These are phyloP conservation scores for Ormia ochracea DNA, from an alignment of 2,888 invertebrate genomes.

Conservation along the genomic window DNA sequence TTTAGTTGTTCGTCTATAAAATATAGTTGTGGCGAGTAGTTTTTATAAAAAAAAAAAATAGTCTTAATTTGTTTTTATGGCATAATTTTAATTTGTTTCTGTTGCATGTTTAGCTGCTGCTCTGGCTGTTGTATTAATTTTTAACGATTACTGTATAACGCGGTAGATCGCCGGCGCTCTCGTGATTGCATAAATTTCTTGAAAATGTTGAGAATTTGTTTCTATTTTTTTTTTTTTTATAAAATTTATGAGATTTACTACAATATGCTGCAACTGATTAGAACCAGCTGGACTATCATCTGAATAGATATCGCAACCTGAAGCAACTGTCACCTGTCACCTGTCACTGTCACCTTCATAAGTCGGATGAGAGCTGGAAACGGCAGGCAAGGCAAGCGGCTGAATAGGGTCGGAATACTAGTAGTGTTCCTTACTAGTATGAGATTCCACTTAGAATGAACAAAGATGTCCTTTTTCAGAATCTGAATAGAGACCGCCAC, in stretches of 20 bases:
- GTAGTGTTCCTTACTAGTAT: neutral
- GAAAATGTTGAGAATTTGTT: neutral
- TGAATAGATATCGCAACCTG: neutral
- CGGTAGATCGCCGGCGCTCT: neutral
- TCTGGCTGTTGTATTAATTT: constrained; percentile 6
- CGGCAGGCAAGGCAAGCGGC: neutral
- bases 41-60: constrained; percentile 17
- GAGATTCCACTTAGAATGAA: neutral
- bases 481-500: constrained; percentile 73
- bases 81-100: constrained; percentile 48
- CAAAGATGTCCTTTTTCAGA: neutral
- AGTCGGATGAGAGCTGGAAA: neutral
- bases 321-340: too few species aligned
- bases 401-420: neutral
- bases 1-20: neutral
- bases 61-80: constrained; percentile 55
- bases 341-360: neutral
- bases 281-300: neutral
- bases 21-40: constrained; percentile 27
- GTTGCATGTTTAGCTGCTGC: neutral
- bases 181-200: constrained; percentile 12
- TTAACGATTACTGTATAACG: constrained; percentile 41
- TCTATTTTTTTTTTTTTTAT: neutral
- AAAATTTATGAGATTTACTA: too few species aligned
- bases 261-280: neutral